Evolutionary conservation across 2,113 vertebrate genomes (phyloP).

Genomic region (Sterna hirundo): DNA sequence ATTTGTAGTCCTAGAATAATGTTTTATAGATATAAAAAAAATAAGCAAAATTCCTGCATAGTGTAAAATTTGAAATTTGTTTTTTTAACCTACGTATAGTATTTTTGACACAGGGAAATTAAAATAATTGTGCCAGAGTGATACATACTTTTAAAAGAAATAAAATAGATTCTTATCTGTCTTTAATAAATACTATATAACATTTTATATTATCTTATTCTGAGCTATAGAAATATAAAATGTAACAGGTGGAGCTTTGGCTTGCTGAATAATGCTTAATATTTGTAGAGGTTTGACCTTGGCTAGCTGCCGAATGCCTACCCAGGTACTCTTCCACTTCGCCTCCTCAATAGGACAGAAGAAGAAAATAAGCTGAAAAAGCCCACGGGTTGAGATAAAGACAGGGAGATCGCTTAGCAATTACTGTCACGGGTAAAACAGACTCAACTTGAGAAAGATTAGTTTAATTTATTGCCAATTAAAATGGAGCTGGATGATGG

Average conservation of each 20-base stretch:
- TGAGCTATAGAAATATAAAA: not conserved
- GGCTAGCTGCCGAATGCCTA: not conserved
- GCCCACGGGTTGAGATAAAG: not conserved
- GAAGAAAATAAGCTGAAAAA: not conserved
- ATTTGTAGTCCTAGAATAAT: not conserved
- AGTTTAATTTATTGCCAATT: not conserved
- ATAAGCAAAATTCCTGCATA: not conserved
- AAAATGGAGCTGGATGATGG: not conserved
- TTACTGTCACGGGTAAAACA: not conserved
- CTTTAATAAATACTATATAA: not conserved
- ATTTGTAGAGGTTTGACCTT: not conserved
- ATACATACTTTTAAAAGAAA: not conserved
- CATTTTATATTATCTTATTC: not conserved
- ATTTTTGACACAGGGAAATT: not conserved
- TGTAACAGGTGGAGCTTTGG: accelerated
- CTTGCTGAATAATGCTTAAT: not conserved
- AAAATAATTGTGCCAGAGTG: not conserved
- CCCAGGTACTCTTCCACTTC: not conserved
- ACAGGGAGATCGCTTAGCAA: not conserved
- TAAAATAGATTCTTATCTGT: not conserved
- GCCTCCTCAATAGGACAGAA: not conserved
- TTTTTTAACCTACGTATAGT: too few relatives aligned
- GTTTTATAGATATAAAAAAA: not conserved
- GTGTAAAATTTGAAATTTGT: not conserved
- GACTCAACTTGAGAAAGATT: not conserved